Percentiles rank a stretch among this genome's conserved stretches.
Conservation (phyloP, 2,888 invertebrate genomes). For the Pristionchus fissidentatus region DNA sequence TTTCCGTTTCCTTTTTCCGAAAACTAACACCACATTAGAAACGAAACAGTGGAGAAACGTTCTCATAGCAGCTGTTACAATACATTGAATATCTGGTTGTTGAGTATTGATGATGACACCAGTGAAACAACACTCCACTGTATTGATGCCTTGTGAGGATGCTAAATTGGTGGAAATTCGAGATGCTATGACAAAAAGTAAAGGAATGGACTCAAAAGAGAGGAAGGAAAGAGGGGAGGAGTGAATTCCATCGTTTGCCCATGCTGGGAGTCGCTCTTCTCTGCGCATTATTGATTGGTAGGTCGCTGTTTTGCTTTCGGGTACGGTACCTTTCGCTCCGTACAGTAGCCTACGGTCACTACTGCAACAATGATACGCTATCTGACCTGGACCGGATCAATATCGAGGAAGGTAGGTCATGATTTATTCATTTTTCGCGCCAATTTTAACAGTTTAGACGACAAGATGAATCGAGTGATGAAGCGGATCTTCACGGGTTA, state of each 20-base stretch:
- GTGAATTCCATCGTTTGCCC: neutral
- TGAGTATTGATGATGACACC: neutral
- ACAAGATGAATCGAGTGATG: neutral
- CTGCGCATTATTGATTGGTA: neutral
- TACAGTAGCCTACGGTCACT: neutral
- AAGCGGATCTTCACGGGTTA: slow-evolving; percentile 7
- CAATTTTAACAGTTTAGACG: neutral
- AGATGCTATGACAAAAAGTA: neutral
- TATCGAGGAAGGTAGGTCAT: slow-evolving; percentile 1
- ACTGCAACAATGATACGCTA: neutral
- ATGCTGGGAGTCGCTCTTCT: neutral
- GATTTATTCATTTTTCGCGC: neutral
- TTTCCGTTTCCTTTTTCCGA: no score
- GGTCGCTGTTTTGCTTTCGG: neutral
- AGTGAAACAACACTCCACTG: neutral
- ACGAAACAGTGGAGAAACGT: no score
- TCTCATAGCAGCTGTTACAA: no score
- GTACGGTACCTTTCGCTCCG: neutral
- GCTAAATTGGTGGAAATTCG: neutral
- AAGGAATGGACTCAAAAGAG: neutral
- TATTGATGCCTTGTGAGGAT: neutral
- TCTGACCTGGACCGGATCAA: neutral
- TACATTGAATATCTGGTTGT: neutral
- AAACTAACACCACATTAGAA: no score
- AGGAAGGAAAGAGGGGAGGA: neutral